Evolutionary conservation across 2,797 vertebrate species (phyloP), one percentile per base, ranked within the genome.

Genomic region (Pipistrellus nathusii): DNA sequence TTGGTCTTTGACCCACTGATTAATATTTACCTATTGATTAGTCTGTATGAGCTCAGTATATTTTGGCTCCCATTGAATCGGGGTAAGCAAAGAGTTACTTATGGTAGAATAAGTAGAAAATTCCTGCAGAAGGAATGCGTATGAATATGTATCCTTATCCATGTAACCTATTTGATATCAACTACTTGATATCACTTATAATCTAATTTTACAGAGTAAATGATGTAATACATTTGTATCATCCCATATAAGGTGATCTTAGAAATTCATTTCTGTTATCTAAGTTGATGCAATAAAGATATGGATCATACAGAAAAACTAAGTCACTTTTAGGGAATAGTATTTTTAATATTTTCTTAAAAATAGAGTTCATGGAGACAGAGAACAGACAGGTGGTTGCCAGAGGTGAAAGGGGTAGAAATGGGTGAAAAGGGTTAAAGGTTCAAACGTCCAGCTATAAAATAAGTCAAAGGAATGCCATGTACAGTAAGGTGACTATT

Each of bases 151-250:
- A 51, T 10, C 11, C 7, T 30, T 66, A 71, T 35, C 44, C 18
- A 55, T 20, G 11, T 23, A 8, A 64, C 1, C 84, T 78, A 62
- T 62, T 62, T 62, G 59, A 32, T 38, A 83, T 18, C 68, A 82
- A 32, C 51, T 68, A 77, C 53, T 64, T 81, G 9, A 69, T 32
- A 80, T 23, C 8, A 75, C 21, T 69, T 48, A 35, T 57, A 68
- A 69, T 7, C 20, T 64, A 85, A 66, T 77, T 88, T 77, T 88
- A 57, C 32, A 88, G 4, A 93, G 5, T 35, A 90, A 86, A 84
- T 44, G 3, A 78, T 75, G 9, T 59, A 73, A 30, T 44, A 86
- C 10, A 30, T 15, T n/a, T 44, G 17, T 51, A 83, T 85, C 30
- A 85, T 57, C 27, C 81, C n/a, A 73, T 77, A 66, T 51, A 86